phyloP scores from a whole-genome alignment of 2,113 vertebrate species.

The Bubalus kerabau region DNA sequence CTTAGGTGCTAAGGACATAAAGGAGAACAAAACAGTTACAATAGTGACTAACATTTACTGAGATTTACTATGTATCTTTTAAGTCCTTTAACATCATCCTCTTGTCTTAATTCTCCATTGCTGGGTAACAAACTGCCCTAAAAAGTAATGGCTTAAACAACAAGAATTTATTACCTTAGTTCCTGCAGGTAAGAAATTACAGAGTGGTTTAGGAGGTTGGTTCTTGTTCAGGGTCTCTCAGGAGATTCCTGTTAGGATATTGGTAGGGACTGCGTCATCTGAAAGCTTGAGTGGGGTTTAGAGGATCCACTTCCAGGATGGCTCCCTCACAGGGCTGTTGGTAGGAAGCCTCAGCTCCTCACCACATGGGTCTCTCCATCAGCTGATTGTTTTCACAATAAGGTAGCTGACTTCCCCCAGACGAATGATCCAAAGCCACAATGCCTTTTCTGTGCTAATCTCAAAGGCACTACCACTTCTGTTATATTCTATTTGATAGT shows the following conservation, averaged over 20 bases:
- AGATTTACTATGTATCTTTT: background rate
- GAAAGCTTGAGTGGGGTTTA: background rate
- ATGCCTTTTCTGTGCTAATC: background rate
- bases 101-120: background rate
- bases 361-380: background rate
- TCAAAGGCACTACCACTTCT: background rate
- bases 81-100: background rate
- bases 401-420: background rate
- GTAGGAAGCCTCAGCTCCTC: background rate
- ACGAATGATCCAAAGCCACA: background rate
- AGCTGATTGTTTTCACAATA: background rate
- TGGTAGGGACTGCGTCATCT: background rate
- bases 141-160: background rate
- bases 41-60: background rate
- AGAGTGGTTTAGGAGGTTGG: background rate
- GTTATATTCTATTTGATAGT: background rate
- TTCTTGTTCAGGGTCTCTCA: background rate
- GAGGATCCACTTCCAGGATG: background rate
- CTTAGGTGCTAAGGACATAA: background rate
- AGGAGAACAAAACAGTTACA: background rate
- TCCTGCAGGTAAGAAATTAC: background rate
- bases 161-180: background rate
- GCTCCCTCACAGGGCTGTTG: background rate
- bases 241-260: background rate
- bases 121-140: background rate